These are phyloP conservation scores for Hypanus sabinus DNA, from an alignment of 2,113 vertebrate species.

Conservation along the genomic window DNA sequence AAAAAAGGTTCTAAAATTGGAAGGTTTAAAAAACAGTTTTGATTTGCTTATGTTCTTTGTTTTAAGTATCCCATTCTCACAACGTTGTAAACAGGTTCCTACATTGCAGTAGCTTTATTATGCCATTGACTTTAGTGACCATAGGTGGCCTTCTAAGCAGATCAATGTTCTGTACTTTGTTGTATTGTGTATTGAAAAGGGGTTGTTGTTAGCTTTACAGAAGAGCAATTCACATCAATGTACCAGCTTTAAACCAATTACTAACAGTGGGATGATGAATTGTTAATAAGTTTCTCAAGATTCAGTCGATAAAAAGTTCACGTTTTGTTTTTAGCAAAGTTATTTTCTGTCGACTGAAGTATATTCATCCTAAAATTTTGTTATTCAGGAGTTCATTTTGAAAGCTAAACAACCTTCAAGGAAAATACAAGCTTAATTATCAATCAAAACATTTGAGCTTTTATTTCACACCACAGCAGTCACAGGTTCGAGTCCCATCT, in stretches of 20 bases:
- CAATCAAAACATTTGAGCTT: constrained; percentile 35
- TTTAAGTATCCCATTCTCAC: background rate
- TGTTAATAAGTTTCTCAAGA: no score
- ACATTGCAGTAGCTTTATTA: background rate
- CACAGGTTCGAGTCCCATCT: constrained; percentile 34
- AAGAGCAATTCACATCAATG: constrained; percentile 5
- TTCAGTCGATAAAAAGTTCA: background rate
- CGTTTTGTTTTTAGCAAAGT: background rate
- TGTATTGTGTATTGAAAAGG: background rate
- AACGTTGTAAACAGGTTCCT: background rate
- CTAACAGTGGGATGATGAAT: background rate
- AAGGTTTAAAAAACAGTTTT: background rate
- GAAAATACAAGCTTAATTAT: constrained; percentile 32
- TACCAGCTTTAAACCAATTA: constrained; percentile 12
- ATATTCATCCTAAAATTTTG: background rate
- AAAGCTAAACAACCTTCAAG: background rate
- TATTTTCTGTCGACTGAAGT: background rate
- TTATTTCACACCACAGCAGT: constrained; percentile 34
- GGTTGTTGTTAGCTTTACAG: background rate
- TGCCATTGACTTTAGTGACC: no score
- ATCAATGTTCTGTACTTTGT: no score
- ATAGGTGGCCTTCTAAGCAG: background rate
- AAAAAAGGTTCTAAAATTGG: background rate
- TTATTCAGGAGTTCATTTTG: background rate
- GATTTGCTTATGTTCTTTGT: background rate